Base-by-base conservation (phyloP, 1,140 invertebrate species). In the Sarcophaga peregrina region DNA sequence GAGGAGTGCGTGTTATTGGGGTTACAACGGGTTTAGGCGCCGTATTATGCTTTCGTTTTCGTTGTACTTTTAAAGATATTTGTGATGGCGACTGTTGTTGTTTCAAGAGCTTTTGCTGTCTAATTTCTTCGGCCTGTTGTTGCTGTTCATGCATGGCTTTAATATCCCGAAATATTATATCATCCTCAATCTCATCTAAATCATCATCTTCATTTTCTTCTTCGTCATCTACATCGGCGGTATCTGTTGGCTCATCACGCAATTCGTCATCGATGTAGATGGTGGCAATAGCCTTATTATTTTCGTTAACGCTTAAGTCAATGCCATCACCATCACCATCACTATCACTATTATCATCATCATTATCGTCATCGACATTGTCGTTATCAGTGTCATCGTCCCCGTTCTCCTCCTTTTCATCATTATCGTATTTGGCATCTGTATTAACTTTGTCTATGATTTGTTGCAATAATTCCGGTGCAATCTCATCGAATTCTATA, bases 121-220 rank as follows among this genome's bases (percentile, higher is more conserved):
- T 68, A 4, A n/a, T 76, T 47, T 74, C 73, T 4, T 85, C 74
- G 52, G 81, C 72, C 50, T 84, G 76, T 82, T 85, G 82, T 84
- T 81, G 13, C 25, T 83, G 52, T 73, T 73, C 58, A 47, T 84
- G 83, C 62, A 83, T 78, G 13, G 20, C 72, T 8, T 88, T 85
- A 78, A 85, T 84, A 87, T 87, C 87, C 46, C 85, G 85, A 82
- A 86, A 88, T 74, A 89, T 86, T 48, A 87, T 88, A 88, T 89
- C 86, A 84, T 89, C 87, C 83, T 89, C 86, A 83, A 81, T 62
- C n/a, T 83, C 82, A 52, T 81, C 37, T 7, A 68, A 68, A 68
- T 50, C 72, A 9, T 83, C 82, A 6, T 20, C n/a, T 9, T 74
- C 68, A n/a, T 73, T 13, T 25, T 58, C 62, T 3, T 54, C 76